Evolutionary conservation across 2,797 vertebrate genomes (phyloP).

Genomic region (Myotis myotis): DNA sequence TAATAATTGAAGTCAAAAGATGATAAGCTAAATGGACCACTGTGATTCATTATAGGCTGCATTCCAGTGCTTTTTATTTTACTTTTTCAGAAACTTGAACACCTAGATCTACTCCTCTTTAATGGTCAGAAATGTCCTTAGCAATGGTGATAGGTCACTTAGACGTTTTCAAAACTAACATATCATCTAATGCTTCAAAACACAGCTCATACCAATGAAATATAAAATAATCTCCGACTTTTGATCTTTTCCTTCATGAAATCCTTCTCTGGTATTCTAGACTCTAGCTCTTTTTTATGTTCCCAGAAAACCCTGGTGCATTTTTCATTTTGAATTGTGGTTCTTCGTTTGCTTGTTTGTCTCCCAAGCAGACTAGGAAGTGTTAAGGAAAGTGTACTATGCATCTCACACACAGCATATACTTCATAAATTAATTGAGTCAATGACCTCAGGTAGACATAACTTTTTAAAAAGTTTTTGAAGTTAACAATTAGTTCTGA

Average conservation of each 20-base stretch:
- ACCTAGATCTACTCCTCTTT: neutral
- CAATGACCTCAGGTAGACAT: neutral
- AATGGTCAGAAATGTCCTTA: neutral
- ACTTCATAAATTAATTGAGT: neutral
- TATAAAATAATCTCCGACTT: neutral
- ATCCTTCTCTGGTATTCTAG: neutral
- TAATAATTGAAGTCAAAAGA: neutral
- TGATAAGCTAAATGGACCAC: neutral
- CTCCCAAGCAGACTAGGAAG: neutral
- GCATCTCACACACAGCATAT: neutral
- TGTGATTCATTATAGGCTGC: neutral
- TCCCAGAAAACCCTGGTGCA: neutral
- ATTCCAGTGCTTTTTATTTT: neutral
- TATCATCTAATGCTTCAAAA: slow-evolving; percentile 14
- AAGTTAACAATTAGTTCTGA: neutral
- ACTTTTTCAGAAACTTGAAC: neutral
- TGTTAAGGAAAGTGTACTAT: neutral
- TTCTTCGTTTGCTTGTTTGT: neutral
- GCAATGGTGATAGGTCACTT: neutral
- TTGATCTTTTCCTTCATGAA: neutral
- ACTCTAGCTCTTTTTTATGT: neutral
- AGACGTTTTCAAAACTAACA: neutral
- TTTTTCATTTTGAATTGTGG: neutral
- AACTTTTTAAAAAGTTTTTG: neutral
- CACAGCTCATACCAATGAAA: neutral